Conservation (phyloP, 2,888 invertebrate genomes). For the Lasioglossum malachurum region DNA sequence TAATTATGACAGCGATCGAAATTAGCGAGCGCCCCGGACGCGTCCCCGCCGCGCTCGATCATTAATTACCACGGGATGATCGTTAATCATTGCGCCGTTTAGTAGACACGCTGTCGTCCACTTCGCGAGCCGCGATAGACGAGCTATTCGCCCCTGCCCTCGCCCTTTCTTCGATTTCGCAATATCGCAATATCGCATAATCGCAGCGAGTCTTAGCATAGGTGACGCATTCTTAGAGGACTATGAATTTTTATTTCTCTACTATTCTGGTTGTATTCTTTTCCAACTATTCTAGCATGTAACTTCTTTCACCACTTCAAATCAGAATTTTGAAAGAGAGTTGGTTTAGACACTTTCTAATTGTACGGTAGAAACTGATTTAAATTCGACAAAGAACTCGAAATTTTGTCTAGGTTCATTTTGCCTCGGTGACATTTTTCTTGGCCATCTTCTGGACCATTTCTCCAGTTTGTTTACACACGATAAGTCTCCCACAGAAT, state of each 20-base stretch:
- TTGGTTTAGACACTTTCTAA: not conserved
- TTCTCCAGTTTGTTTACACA: not conserved
- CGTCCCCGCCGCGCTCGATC: not conserved
- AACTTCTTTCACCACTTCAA: not conserved
- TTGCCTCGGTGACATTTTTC: not conserved
- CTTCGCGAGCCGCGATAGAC: conserved; percentile 24
- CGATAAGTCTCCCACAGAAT: not conserved
- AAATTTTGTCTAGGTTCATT: not conserved
- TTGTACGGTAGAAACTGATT: not conserved
- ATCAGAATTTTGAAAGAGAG: too few relatives aligned
- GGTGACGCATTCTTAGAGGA: too few relatives aligned
- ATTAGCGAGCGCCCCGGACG: conserved; percentile 44
- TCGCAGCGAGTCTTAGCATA: not conserved
- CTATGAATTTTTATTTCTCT: too few relatives aligned
- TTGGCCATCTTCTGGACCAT: too few relatives aligned
- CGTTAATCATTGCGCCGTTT: conserved; percentile 55
- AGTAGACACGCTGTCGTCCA: conserved; percentile 41
- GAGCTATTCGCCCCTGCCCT: not conserved
- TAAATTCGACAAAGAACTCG: not conserved
- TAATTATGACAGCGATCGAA: conserved; percentile 60
- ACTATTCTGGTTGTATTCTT: too few relatives aligned
- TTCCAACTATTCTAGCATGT: too few relatives aligned
- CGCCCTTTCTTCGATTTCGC: not conserved
- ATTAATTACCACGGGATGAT: conserved; percentile 20
- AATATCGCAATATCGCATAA: not conserved